phyloP scores from a whole-genome alignment of 2,888 invertebrate genomes.

The Trachelus tabidus region DNA sequence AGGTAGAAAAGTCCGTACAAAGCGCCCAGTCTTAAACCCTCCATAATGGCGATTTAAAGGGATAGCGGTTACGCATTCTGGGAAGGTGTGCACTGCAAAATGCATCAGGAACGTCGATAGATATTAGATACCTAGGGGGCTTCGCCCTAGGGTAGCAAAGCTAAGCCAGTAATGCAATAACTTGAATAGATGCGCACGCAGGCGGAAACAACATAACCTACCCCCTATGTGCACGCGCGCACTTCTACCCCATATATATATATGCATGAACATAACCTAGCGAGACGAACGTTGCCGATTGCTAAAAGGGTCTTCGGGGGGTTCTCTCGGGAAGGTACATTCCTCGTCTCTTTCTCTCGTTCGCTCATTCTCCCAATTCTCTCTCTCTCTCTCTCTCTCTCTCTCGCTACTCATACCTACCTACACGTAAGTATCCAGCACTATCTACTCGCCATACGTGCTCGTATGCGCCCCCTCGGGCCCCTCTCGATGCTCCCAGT shows the following conservation, averaged over 20 bases:
- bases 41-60: conserved; percentile 37
- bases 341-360: neutral
- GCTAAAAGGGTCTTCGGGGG: neutral
- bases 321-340: neutral
- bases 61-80: conserved; percentile 45
- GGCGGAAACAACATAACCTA: conserved; percentile 56
- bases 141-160: conserved; percentile 42
- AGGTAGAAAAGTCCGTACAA: neutral
- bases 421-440: neutral
- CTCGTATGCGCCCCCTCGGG: neutral
- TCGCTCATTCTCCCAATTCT: neutral
- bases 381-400: too few relatives aligned
- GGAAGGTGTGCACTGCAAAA: conserved; percentile 55
- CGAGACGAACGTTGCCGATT: neutral
- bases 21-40: neutral
- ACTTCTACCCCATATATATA: neutral
- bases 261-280: neutral
- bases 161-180: conserved; percentile 65
- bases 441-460: neutral
- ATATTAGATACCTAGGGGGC: conserved; percentile 49
- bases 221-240: conserved; percentile 14
- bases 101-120: conserved; percentile 42
- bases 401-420: neutral
- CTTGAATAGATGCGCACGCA: conserved; percentile 59
- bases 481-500: conserved; percentile 27